Percentiles rank a stretch among this genome's conserved stretches.
Conservation (phyloP, 37 sponge, comb jelly and placozoan genomes). For the Corticium candelabrum region DNA sequence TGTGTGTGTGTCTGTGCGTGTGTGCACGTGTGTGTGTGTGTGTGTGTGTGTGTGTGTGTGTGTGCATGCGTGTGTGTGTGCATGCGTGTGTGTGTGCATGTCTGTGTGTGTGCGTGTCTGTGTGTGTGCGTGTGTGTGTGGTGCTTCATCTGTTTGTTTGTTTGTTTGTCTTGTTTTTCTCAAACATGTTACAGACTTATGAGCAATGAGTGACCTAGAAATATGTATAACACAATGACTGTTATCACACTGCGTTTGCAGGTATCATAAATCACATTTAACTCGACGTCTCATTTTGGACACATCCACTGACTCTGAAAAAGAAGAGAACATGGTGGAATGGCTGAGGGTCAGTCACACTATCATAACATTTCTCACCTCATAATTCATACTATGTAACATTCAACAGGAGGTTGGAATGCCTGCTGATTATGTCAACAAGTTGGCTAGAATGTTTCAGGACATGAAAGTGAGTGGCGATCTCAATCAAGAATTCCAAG, state of each 20-base stretch:
- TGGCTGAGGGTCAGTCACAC: conserved; percentile 62
- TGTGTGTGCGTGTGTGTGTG: conserved; percentile 1
- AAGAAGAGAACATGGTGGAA: conserved; percentile 93
- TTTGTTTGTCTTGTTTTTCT: background rate
- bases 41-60: no score
- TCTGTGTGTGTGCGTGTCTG: no score
- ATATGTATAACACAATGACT: no score
- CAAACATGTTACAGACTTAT: no score
- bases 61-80: no score
- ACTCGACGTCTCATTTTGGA: conserved; percentile 76
- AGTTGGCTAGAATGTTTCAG: conserved; percentile 90
- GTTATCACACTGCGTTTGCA: no score
- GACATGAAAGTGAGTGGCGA: conserved; percentile 88
- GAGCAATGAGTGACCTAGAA: no score
- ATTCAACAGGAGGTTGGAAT: conserved; percentile 63
- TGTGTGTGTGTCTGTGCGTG: no score
- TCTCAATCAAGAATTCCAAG: conserved; percentile 75
- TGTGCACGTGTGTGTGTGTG: no score
- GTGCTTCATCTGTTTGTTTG: background rate
- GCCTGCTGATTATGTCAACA: conserved; percentile 93
- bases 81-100: no score
- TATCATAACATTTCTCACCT: background rate
- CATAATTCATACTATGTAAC: background rate
- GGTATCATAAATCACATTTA: conserved; percentile 86
- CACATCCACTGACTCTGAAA: conserved; percentile 84